Percentiles rank a stretch among this genome's conserved stretches.
Evolutionary conservation across 2,797 vertebrate genomes (phyloP).

Genomic region (Pangasius sanitwongsei): DNA sequence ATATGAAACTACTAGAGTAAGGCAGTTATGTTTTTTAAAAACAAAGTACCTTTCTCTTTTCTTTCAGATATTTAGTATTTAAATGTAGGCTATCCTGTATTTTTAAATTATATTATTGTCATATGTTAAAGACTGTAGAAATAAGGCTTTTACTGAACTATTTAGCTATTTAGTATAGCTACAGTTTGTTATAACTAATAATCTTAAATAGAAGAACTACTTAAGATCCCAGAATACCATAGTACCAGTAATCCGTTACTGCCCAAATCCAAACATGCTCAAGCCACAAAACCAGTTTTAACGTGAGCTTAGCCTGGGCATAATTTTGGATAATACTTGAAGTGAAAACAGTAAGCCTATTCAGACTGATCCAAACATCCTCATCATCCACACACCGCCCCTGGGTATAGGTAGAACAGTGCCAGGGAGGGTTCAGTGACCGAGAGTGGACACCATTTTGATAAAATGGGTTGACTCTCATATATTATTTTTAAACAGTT

Average conservation of each 20-base stretch:
- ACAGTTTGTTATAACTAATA: background rate
- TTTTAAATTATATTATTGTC: background rate
- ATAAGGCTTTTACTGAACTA: background rate
- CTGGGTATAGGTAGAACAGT: background rate
- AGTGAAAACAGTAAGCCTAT: slow-evolving; percentile 2
- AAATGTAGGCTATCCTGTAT: background rate
- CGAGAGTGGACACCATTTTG: background rate
- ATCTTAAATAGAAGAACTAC: background rate
- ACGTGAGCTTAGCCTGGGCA: background rate
- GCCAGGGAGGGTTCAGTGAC: background rate
- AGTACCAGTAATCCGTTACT: background rate
- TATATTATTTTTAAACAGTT: background rate
- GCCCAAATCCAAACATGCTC: background rate
- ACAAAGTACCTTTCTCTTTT: background rate
- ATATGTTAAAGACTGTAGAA: background rate
- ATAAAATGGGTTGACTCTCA: background rate
- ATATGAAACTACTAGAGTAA: background rate
- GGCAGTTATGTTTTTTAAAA: background rate
- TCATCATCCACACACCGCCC: background rate
- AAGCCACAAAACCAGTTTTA: slow-evolving; percentile 2
- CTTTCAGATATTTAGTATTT: background rate
- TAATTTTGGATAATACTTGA: background rate
- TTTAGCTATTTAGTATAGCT: background rate
- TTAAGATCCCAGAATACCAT: background rate
- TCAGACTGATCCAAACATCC: background rate